Evolutionary conservation across 1,140 invertebrate species (phyloP), one percentile per base, ranked within the genome.

Genomic region (Diorhabda carinulata): DNA sequence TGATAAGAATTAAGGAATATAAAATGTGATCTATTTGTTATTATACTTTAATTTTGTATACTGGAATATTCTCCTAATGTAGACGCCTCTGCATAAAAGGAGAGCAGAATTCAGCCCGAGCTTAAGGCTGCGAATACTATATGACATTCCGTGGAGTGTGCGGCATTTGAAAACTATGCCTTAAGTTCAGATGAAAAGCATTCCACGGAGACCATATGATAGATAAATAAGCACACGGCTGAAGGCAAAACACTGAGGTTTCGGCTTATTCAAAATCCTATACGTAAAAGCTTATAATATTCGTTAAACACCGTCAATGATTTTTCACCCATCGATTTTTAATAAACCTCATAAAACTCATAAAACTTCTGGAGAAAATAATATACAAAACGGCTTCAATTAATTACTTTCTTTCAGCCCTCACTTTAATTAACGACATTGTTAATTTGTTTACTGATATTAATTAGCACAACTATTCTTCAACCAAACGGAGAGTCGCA

Each of bases 161-260:
- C 71, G 78, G 78, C 78, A 78, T 80, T 75, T 75, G 68, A 68
- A 74, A 80, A 80, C 78, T 80, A 80, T 80, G 77, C 76, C 77
- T 79, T 76, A 78, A 79, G 75, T 80, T 78, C 71, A 76, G 78
- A 80, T 80, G 77, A 80, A 80, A 80, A 74, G 78, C 78, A 80
- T 80, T 80, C 78, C 78, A 60, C 67, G n/a, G 70, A 69, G 73
- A 77, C 78, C 77, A 77, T 78, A 79, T 76, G 74, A 75, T 78
- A 76, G 74, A 74, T 78, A 75, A 78, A 78, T 75, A 78, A 78
- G 76, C 77, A 76, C 67, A 77, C 68, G 71, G 71, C 72, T 69
- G 57, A 69, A 72, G 71, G 69, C 71, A 73, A 74, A 74, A 74
- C 68, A 73, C 62, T 73, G 70, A 66, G 73, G 66, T 64, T 63